Percentiles rank a stretch among this genome's conserved stretches.
Evolutionary conservation across 2,888 invertebrate genomes (phyloP).

Genomic region (Drosophila peninsularis): DNA sequence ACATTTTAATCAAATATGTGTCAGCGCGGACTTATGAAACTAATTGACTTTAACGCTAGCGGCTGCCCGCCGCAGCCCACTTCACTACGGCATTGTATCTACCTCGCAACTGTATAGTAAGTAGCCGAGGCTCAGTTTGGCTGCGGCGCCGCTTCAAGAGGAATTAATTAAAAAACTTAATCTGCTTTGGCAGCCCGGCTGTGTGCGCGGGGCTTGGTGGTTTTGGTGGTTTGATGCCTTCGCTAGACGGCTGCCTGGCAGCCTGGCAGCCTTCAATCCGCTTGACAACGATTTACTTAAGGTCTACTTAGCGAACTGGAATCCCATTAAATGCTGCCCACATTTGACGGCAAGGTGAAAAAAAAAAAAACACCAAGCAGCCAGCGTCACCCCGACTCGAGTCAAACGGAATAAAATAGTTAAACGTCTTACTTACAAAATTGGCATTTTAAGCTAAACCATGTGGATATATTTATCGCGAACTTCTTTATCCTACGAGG

Average conservation of each 20-base stretch:
- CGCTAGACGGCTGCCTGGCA: not conserved
- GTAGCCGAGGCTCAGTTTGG: slow-evolving; percentile 35
- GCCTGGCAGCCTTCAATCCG: slow-evolving; percentile 3
- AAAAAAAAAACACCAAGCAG: not conserved
- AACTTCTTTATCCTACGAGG: too few relatives aligned
- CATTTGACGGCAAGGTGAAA: not conserved
- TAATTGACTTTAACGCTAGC: slow-evolving; percentile 64
- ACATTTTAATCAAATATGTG: slow-evolving; percentile 72
- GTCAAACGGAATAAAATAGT: not conserved
- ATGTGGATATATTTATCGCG: too few relatives aligned
- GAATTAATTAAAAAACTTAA: slow-evolving; percentile 77
- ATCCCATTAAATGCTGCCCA: slow-evolving; percentile 6
- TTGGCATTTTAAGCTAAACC: too few relatives aligned
- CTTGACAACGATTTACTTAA: slow-evolving; percentile 10
- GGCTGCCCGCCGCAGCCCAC: not conserved
- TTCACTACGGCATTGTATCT: not conserved
- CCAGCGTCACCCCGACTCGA: not conserved
- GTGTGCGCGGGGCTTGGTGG: slow-evolving; percentile 13
- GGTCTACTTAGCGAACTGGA: slow-evolving; percentile 3
- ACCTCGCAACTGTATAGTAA: slow-evolving; percentile 11
- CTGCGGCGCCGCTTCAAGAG: slow-evolving; percentile 34
- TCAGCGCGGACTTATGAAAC: slow-evolving; percentile 72
- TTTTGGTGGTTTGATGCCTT: slow-evolving; percentile 1
- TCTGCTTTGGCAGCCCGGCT: slow-evolving; percentile 54
- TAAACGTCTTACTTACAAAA: too few relatives aligned